Base-by-base conservation (phyloP, 2,113 vertebrate genomes). In the Gallinago paraguaiae region DNA sequence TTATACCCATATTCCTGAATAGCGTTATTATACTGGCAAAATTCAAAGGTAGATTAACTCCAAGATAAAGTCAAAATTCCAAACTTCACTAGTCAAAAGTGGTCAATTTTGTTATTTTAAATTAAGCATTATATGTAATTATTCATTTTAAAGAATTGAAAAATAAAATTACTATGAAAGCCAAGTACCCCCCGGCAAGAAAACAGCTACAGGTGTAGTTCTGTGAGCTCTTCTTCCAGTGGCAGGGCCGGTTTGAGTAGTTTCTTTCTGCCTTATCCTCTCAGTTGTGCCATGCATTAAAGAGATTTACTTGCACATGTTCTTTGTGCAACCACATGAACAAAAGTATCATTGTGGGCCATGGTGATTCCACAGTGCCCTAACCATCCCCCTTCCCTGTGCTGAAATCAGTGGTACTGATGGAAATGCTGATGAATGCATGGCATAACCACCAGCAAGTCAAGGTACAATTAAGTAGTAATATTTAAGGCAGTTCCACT, bases 381-480 rank as follows among this genome's bases (percentile, higher is more conserved):
- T 59, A 59, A 59, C 23, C 20, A 23, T 59, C 20, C 5, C 57
- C 33, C 22, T 10, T 60, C n/a, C 57, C 22, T 24, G n/a, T 23
- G 13, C 57, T 35, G 22, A 61, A 78, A 48, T n/a, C 59, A 37
- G 25, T 31, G 57, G 37, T 48, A 51, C 57, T 37, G 25, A 13
- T 25, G 37, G n/a, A 59, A 64, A n/a, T 2, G 10, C 35, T 57
- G 2, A 3, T 6, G 20, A 82, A 24, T 3, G 3, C 3, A 7
- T 11, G 6, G 12, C n/a, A 14, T 11, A 70, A 71, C 17, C 45
- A 23, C 1, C 3, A 85, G 7, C 25, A 59, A 81, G 23, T 17
- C 31, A 64, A 92, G 33, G 13, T 10, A 35, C 23, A 53, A 7
- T 18, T 39, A 35, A 3, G 0, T 12, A 8, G 16, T 57, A 57